These are phyloP conservation scores for Eucera pruinosa DNA, from an alignment of 2,888 invertebrate species.

Conservation along the genomic window DNA sequence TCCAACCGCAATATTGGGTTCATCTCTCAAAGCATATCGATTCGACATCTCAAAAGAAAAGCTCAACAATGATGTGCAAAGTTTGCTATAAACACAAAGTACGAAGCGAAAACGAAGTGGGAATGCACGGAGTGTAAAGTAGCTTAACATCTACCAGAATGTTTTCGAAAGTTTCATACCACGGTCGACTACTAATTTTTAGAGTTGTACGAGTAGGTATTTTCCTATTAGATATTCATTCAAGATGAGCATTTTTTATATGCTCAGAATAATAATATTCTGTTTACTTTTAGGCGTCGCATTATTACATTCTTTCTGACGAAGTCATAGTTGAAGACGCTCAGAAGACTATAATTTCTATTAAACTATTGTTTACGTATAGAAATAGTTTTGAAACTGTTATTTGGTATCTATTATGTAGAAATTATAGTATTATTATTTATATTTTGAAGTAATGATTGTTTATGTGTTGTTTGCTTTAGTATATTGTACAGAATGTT, in stretches of 20 bases:
- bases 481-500: no score
- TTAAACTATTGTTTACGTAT: not conserved
- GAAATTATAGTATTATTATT: no score
- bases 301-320: not conserved
- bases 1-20: slow-evolving; percentile 29
- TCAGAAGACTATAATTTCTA: not conserved
- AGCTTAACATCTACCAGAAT: slow-evolving; percentile 29
- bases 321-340: not conserved
- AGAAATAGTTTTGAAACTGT: slow-evolving; percentile 1
- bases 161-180: slow-evolving; percentile 11
- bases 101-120: slow-evolving; percentile 26
- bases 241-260: not conserved
- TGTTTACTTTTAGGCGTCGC: not conserved
- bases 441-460: no score
- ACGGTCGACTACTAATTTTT: slow-evolving; percentile 10
- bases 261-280: not conserved
- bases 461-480: no score
- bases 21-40: slow-evolving; percentile 39
- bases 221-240: slow-evolving; percentile 18
- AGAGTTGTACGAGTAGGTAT: slow-evolving; percentile 12
- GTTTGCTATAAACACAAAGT: slow-evolving; percentile 34
- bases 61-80: slow-evolving; percentile 31
- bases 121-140: slow-evolving; percentile 28
- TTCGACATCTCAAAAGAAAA: slow-evolving; percentile 20
- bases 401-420: not conserved